phyloP scores from a whole-genome alignment of 2,113 vertebrate species.

The Electrona antarctica region DNA sequence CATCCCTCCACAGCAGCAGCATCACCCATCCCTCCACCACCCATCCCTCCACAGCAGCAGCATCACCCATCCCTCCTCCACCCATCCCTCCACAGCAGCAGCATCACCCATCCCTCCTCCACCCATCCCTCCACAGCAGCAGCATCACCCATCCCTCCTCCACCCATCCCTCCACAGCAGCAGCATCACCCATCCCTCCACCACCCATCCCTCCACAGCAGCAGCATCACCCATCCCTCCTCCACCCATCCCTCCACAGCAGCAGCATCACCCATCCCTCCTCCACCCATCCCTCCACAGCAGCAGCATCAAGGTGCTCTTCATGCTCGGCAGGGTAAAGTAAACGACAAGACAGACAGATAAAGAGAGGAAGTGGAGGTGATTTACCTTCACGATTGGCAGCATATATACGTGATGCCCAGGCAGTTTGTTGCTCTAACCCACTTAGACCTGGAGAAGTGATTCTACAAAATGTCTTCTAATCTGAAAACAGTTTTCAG shows the following conservation, averaged over 20 bases:
- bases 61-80: no score
- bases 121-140: constrained; percentile 28
- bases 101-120: no score
- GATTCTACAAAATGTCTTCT: no score
- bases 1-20: constrained; percentile 44
- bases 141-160: no score
- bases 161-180: constrained; percentile 26
- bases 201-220: constrained; percentile 26
- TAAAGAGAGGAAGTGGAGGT: constrained; percentile 65
- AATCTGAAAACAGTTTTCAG: no score
- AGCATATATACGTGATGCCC: constrained; percentile 45
- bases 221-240: no score
- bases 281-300: constrained; percentile 35
- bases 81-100: constrained; percentile 30
- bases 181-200: no score
- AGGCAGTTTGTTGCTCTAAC: constrained; percentile 65
- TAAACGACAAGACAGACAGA: constrained; percentile 72
- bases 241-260: constrained; percentile 27
- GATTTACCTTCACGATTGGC: constrained; percentile 70
- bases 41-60: constrained; percentile 37
- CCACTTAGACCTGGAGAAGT: no score
- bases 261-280: constrained; percentile 63
- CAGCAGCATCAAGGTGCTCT: constrained; percentile 81
- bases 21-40: no score
- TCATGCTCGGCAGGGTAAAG: constrained; percentile 79